These are phyloP conservation scores for Macrotis lagotis DNA, from an alignment of 2,113 vertebrate genomes.

Conservation along the genomic window DNA sequence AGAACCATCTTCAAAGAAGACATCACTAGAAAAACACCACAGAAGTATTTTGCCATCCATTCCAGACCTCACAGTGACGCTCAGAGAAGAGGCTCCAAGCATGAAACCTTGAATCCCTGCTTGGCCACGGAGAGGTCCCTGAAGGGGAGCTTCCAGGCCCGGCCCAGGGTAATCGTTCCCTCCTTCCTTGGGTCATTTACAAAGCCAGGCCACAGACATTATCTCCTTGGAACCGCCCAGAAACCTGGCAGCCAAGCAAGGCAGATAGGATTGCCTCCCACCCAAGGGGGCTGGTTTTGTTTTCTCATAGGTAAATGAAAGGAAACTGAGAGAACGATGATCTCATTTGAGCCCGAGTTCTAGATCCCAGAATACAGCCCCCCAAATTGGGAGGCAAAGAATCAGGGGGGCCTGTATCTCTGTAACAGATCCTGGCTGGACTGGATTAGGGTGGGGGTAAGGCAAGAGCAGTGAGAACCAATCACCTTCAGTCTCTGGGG, in stretches of 20 bases:
- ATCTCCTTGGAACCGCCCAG: background rate
- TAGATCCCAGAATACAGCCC: background rate
- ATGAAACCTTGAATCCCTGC: conserved; percentile 57
- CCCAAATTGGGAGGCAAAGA: background rate
- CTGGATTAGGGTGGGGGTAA: background rate
- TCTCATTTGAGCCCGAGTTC: background rate
- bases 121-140: conserved; percentile 69
- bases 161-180: conserved; percentile 48
- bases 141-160: conserved; percentile 59
- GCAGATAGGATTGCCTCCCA: background rate
- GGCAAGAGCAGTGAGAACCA: background rate
- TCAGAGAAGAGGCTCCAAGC: conserved; percentile 79
- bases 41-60: conserved; percentile 79
- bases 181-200: background rate
- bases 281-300: background rate
- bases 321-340: background rate
- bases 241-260: background rate
- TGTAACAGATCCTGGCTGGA: background rate
- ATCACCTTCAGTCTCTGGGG: background rate
- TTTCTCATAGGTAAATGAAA: background rate
- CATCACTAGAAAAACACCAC: conserved; percentile 83
- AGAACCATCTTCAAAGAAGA: conserved; percentile 84
- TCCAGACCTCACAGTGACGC: conserved; percentile 83
- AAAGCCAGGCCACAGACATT: background rate
- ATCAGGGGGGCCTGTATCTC: background rate